Percentiles rank a stretch among this genome's conserved stretches.
phyloP scores from a whole-genome alignment of 2,113 vertebrate genomes.

The Prochilodus magdalenae region DNA sequence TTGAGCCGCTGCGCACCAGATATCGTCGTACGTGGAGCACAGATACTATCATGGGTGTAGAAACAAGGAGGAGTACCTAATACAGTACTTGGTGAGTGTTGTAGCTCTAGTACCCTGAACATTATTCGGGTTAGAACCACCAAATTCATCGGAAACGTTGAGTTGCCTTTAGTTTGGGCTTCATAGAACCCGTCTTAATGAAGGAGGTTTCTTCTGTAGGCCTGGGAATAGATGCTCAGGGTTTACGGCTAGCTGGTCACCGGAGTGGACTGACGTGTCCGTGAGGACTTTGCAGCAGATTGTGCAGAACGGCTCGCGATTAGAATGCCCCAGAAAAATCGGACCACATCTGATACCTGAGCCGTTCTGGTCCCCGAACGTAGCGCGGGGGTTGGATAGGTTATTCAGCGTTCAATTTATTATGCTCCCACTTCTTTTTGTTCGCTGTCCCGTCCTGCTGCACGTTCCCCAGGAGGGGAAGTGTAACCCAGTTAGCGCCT shows the following conservation, averaged over 20 bases:
- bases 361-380: not conserved
- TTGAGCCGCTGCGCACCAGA: too few relatives aligned
- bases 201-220: too few relatives aligned
- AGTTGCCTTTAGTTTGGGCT: too few relatives aligned
- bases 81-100: too few relatives aligned
- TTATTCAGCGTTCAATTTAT: slow-evolving; percentile 1
- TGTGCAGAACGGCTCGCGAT: not conserved
- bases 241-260: not conserved
- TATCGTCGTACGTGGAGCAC: too few relatives aligned
- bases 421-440: not conserved
- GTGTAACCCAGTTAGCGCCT: slow-evolving; percentile 41
- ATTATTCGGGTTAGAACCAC: too few relatives aligned
- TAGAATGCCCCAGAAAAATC: not conserved
- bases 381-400: not conserved
- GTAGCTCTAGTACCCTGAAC: too few relatives aligned
- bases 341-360: not conserved
- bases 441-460: not conserved
- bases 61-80: too few relatives aligned
- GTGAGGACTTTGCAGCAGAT: not conserved
- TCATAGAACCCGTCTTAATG: too few relatives aligned
- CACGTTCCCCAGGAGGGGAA: slow-evolving; percentile 25
- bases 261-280: not conserved
- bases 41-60: too few relatives aligned
- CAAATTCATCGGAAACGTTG: too few relatives aligned
- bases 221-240: not conserved